A percentile compares a stretch with the other conserved stretches of the same genome.
Evolutionary conservation across 2,888 invertebrate species (phyloP).

Genomic region (Eilema caniola): DNA sequence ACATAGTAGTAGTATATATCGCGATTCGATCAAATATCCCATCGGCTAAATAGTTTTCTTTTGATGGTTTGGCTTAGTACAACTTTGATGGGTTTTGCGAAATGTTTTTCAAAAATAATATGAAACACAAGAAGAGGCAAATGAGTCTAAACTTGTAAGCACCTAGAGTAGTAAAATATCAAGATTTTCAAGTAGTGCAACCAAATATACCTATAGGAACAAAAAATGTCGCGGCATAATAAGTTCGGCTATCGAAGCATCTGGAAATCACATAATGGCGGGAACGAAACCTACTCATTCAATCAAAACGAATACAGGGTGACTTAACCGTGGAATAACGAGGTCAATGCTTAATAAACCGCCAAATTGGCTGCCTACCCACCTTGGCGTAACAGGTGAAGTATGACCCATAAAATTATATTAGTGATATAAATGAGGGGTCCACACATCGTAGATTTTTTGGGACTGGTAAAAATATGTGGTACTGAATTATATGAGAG

Average conservation of each 20-base stretch:
- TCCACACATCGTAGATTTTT: slow-evolving; percentile 27
- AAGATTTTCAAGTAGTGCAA: not conserved
- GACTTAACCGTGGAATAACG: slow-evolving; percentile 38
- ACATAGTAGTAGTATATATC: too few species aligned
- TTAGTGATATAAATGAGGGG: slow-evolving; percentile 48
- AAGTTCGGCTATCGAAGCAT: not conserved
- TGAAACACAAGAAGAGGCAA: too few species aligned
- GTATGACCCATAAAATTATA: slow-evolving; percentile 53
- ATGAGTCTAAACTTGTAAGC: not conserved
- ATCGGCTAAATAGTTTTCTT: too few species aligned
- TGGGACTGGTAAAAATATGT: slow-evolving; percentile 26
- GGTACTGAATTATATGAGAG: not conserved
- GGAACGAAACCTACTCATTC: slow-evolving; percentile 34
- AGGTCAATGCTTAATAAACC: slow-evolving; percentile 54
- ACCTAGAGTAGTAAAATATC: too few species aligned
- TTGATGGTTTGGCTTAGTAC: too few species aligned
- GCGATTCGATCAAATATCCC: too few species aligned
- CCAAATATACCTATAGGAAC: not conserved
- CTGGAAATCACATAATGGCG: slow-evolving; percentile 8
- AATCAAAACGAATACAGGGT: slow-evolving; percentile 45
- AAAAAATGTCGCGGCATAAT: not conserved
- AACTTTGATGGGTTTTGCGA: too few species aligned
- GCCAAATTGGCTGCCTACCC: slow-evolving; percentile 49
- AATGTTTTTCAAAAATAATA: too few species aligned
- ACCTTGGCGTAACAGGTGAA: slow-evolving; percentile 48